Evolutionary conservation across 2,888 invertebrate genomes (phyloP), one percentile per base, ranked within the genome.

Genomic region (Gandaritis pyraliata): DNA sequence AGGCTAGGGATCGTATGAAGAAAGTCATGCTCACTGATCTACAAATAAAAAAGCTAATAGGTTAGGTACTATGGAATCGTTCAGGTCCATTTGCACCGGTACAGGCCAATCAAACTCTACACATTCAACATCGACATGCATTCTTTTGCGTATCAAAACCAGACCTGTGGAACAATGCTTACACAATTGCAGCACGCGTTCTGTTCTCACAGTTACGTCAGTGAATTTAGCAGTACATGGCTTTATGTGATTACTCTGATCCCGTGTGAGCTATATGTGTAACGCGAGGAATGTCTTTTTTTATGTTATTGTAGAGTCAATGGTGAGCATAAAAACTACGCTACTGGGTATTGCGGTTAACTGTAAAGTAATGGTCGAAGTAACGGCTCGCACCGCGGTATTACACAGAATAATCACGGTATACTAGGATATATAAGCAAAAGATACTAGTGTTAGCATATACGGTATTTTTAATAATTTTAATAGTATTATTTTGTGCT

Each of bases 331-430:
- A 48, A 47, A 52, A 57, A 52, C 43, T 47, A 47, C 33, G n/a
- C 43, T 53, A 59, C 59, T 52, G 64, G 59, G 45, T 29, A 54
- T 46, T 55, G 18, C 48, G 46, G 51, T 54, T 75, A 76, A 76
- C 77, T 68, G 76, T 75, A 74, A 67, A 60, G 60, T 75, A 76
- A 74, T 76, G 45, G 70, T 8, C n/a, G 60, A 64, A 68, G 61
- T 76, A 76, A 76, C 75, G 76, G 76, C 58, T 50, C 61, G 69
- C 69, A 74, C 66, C 71, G 65, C 75, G 69, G 72, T 73, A 75
- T 70, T 71, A 68, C 76, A 66, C 75, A 63, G 55, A 45, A 57
- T 45, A 65, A 72, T 70, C 61, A 58, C 62, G 64, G 18, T 48
- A 53, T 41, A 52, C 41, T 41, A 23, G 41, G 47, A 52, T 49